phyloP scores from a whole-genome alignment of 2,888 invertebrate genomes.

The Cremastinae sp. region DNA sequence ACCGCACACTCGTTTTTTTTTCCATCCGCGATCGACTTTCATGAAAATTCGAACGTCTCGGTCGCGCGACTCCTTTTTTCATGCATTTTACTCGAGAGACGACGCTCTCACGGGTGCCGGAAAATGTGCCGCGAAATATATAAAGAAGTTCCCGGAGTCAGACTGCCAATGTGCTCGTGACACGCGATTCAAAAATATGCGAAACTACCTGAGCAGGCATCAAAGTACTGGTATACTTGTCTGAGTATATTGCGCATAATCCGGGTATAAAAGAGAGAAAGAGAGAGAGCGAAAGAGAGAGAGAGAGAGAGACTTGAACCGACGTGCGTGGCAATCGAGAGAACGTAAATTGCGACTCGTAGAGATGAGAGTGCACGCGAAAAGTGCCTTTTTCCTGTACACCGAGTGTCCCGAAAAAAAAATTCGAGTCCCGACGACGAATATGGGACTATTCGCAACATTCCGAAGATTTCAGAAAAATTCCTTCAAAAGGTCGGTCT shows the following conservation, averaged over 20 bases:
- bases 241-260: constrained; percentile 7
- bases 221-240: constrained; percentile 26
- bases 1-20: no score
- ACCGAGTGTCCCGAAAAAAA: no score
- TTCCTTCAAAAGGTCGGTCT: no score
- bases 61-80: no score
- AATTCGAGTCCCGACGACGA: constrained; percentile 41
- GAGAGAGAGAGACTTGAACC: constrained; percentile 23
- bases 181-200: constrained; percentile 18
- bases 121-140: constrained; percentile 2
- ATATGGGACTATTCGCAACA: background rate
- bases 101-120: no score
- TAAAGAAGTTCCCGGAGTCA: constrained; percentile 6
- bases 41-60: no score
- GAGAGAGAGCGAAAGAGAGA: no score
- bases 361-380: constrained; percentile 16
- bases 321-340: constrained; percentile 31
- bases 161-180: background rate
- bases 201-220: background rate
- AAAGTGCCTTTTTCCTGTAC: constrained; percentile 25
- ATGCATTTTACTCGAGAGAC: no score
- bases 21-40: no score
- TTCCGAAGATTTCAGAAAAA: no score
- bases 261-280: no score
- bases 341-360: constrained; percentile 35